A percentile compares a stretch with the other conserved stretches of the same genome.
phyloP scores from a whole-genome alignment of 2,888 invertebrate genomes.

The Hermaeophaga mercurialis region DNA sequence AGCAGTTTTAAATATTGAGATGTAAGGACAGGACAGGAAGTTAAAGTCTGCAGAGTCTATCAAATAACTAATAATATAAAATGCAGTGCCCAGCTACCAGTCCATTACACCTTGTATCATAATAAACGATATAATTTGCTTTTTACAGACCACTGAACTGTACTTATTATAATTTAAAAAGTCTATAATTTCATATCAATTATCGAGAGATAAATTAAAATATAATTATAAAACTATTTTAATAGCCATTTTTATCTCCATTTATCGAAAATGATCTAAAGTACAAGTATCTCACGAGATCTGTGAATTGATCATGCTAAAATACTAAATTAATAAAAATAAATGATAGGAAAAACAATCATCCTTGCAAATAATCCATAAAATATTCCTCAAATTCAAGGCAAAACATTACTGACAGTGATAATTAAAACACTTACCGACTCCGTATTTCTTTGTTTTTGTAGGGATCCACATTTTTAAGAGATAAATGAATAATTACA shows the following conservation, averaged over 20 bases:
- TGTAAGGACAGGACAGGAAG: conserved; percentile 46
- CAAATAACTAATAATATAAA: conserved; percentile 31
- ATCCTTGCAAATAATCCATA: conserved; percentile 27
- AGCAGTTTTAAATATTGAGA: conserved; percentile 49
- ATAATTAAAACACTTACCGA: conserved; percentile 65
- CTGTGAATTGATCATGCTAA: conserved; percentile 13
- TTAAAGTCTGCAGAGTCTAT: conserved; percentile 44
- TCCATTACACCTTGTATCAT: conserved; percentile 8
- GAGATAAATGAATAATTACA: conserved; percentile 34
- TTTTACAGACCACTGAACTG: not conserved
- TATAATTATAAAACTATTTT: not conserved
- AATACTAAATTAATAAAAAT: conserved; percentile 25
- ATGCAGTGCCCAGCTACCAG: conserved; percentile 10
- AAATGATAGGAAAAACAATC: conserved; percentile 27
- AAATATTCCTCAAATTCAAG: conserved; percentile 23
- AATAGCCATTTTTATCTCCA: not conserved
- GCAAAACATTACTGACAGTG: conserved; percentile 26
- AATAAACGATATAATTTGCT: not conserved
- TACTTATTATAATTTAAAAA: not conserved
- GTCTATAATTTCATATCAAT: not conserved
- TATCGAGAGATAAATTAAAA: conserved; percentile 4
- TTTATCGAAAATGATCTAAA: not conserved
- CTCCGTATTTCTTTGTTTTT: conserved; percentile 75
- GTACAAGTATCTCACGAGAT: not conserved
- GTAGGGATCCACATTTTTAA: conserved; percentile 73